Evolutionary conservation across 30 jellyfish, hydroid and myxozoan genomes (phyloP).

Genomic region (Cassiopea andromeda): DNA sequence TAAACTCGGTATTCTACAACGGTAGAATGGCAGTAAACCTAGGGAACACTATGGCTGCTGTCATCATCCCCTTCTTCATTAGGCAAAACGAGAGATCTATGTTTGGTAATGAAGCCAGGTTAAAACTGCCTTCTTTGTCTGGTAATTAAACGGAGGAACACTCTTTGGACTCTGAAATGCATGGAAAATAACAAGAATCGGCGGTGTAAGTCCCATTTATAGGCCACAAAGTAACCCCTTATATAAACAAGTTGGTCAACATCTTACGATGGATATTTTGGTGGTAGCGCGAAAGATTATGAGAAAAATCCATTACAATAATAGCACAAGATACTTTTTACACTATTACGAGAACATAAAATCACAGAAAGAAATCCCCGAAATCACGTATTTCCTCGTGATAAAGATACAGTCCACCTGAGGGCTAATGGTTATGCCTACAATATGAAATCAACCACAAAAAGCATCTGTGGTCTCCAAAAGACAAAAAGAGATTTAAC

Average conservation of each 20-base stretch:
- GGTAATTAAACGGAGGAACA: too few relatives aligned
- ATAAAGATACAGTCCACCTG: constrained; percentile 2
- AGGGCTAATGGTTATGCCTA: constrained; percentile 12
- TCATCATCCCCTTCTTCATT: too few relatives aligned
- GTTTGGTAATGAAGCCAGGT: too few relatives aligned
- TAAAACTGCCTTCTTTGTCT: too few relatives aligned
- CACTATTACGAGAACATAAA: constrained; percentile 2
- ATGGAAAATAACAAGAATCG: background rate
- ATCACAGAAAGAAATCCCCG: background rate
- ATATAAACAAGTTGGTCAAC: background rate
- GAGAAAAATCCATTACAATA: constrained; percentile 3
- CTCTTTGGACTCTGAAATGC: too few relatives aligned
- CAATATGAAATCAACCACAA: constrained; percentile 1
- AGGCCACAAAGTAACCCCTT: background rate
- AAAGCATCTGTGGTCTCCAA: background rate
- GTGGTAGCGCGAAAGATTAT: background rate
- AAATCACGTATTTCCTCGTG: constrained; percentile 38
- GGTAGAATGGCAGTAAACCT: too few relatives aligned
- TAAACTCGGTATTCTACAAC: too few relatives aligned
- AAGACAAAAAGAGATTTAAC: background rate
- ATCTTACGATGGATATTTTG: constrained; percentile 1
- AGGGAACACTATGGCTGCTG: too few relatives aligned
- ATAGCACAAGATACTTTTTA: background rate
- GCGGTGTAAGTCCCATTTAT: background rate
- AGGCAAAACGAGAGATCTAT: too few relatives aligned